A percentile compares a stretch with the other conserved stretches of the same genome.
Conservation (phyloP, 2,888 invertebrate genomes). For the Pterobdella sp. region DNA sequence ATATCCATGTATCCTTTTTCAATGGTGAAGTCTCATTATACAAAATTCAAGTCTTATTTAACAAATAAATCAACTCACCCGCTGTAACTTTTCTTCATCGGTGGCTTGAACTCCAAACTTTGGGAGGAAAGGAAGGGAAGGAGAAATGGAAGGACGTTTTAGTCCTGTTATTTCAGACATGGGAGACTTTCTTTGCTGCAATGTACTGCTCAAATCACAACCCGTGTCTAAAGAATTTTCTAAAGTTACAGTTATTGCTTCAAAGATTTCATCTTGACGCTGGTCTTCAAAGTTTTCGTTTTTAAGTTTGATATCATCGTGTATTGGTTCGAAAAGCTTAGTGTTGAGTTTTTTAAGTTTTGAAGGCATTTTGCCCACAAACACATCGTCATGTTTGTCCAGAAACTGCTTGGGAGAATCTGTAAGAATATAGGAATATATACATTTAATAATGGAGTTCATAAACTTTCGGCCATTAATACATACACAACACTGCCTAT, state of each 20-base stretch:
- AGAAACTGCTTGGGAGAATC: too few species aligned
- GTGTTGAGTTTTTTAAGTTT: too few species aligned
- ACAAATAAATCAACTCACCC: too few species aligned
- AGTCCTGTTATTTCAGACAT: conserved; percentile 85
- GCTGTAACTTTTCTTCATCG: conserved; percentile 76
- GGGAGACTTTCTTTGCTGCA: conserved; percentile 43
- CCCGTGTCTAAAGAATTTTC: neutral
- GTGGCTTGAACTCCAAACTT: conserved; percentile 85
- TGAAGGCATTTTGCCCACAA: too few species aligned
- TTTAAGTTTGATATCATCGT: neutral
- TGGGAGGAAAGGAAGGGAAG: conserved; percentile 79
- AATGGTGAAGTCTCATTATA: too few species aligned
- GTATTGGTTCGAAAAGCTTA: neutral
- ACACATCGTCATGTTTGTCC: too few species aligned
- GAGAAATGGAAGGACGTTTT: conserved; percentile 66
- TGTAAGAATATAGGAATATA: too few species aligned
- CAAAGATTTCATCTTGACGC: neutral
- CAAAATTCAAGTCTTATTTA: too few species aligned
- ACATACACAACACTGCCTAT: too few species aligned
- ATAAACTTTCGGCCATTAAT: too few species aligned
- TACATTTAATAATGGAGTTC: too few species aligned
- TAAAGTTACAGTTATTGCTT: neutral
- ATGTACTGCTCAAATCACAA: neutral
- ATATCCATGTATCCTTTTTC: too few species aligned
- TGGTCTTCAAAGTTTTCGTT: neutral